phyloP scores from a whole-genome alignment of 2,113 vertebrate genomes.

The Stigmatopora argus region DNA sequence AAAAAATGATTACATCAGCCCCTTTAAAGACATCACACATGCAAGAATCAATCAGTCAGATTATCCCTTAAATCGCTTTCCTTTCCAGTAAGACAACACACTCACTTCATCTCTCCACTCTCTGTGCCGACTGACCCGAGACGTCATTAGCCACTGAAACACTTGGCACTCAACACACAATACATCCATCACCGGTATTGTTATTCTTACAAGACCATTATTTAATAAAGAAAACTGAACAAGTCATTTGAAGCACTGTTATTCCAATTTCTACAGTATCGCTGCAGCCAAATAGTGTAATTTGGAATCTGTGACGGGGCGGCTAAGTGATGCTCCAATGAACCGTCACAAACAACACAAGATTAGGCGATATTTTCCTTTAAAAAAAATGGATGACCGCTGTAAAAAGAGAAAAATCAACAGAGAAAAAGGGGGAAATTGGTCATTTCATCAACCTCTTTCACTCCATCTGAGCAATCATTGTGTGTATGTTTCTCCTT shows the following conservation, averaged over 20 bases:
- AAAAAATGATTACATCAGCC: conserved; percentile 49
- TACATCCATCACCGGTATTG: conserved; percentile 54
- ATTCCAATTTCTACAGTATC: conserved; percentile 38
- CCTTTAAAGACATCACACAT: conserved; percentile 57
- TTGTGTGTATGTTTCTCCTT: neutral
- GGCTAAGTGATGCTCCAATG: conserved; percentile 64
- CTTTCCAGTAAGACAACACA: conserved; percentile 60
- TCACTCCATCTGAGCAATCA: neutral
- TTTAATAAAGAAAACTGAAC: conserved; percentile 59
- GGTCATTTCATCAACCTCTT: neutral
- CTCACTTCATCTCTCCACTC: conserved; percentile 41
- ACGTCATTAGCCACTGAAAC: conserved; percentile 36
- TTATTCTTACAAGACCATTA: conserved; percentile 53
- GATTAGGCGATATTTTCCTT: conserved; percentile 42
- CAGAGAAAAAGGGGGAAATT: neutral
- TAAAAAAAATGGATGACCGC: conserved; percentile 12
- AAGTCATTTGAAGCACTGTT: conserved; percentile 51
- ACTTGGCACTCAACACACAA: conserved; percentile 38
- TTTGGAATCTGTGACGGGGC: conserved; percentile 65
- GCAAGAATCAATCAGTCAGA: conserved; percentile 42
- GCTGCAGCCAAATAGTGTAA: conserved; percentile 57
- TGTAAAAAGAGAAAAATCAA: neutral
- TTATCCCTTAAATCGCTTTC: conserved; percentile 53
- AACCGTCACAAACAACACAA: conserved; percentile 63
- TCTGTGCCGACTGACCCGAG: conserved; percentile 44